phyloP scores from a whole-genome alignment of 2,797 vertebrate species.

The Alfaro cultratus region DNA sequence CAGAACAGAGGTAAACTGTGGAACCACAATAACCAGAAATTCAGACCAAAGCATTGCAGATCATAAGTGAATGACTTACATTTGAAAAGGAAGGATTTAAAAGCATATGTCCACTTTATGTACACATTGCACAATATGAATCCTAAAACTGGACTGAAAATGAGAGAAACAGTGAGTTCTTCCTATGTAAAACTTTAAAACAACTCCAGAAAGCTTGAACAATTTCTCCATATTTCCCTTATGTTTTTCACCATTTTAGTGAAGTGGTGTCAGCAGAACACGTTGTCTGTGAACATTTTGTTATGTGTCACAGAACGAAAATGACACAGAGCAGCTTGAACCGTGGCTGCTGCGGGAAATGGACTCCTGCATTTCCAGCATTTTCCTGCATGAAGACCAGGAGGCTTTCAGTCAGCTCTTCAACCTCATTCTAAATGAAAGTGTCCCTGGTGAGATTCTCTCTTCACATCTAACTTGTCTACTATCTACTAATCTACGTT shows the following conservation, averaged over 20 bases:
- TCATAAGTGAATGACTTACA: no score
- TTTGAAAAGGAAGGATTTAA: no score
- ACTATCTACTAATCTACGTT: neutral
- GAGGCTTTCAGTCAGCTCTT: conserved; percentile 91
- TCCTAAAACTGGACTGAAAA: neutral
- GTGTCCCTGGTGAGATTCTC: conserved; percentile 85
- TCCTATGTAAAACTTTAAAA: neutral
- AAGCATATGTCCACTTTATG: no score
- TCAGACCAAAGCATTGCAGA: no score
- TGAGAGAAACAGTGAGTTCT: neutral
- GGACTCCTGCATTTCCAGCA: conserved; percentile 90
- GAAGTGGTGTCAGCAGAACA: neutral
- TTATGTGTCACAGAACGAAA: conserved; percentile 79
- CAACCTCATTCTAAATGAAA: conserved; percentile 91
- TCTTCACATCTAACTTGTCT: neutral
- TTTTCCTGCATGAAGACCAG: conserved; percentile 89
- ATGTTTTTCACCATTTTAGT: neutral
- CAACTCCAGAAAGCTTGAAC: neutral
- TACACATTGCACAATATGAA: neutral
- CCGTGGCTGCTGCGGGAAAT: conserved; percentile 91
- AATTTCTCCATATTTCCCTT: neutral
- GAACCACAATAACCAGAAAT: no score
- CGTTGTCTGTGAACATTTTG: neutral
- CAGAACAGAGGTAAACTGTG: no score
- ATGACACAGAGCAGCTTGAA: conserved; percentile 83